These are phyloP conservation scores for Fistularia tabacaria DNA, from an alignment of 2,797 vertebrate genomes.

Conservation along the genomic window DNA sequence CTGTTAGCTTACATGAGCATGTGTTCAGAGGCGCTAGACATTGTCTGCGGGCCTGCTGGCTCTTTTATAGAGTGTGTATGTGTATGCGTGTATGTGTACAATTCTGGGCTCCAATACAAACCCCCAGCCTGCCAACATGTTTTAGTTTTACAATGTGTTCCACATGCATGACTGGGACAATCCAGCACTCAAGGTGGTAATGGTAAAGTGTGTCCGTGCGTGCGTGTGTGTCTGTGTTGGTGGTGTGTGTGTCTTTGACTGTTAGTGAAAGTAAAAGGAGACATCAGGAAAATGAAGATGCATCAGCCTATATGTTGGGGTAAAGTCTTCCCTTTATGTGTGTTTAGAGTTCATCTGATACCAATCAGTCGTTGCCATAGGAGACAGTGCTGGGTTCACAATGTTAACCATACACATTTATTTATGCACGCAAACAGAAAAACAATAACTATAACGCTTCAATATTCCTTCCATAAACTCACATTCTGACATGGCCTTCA, in stretches of 20 bases:
- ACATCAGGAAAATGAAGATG: slow-evolving; percentile 18
- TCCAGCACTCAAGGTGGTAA: slow-evolving; percentile 55
- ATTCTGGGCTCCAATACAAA: slow-evolving; percentile 59
- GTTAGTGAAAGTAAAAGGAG: slow-evolving; percentile 15
- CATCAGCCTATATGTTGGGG: background rate
- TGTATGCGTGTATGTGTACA: slow-evolving; percentile 8
- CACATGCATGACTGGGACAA: slow-evolving; percentile 60
- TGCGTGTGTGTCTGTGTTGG: slow-evolving; percentile 1
- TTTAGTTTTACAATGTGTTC: slow-evolving; percentile 65
- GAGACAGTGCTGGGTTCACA: background rate
- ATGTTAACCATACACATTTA: too few relatives aligned
- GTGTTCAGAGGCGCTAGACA: slow-evolving; percentile 56
- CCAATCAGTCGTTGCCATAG: slow-evolving; percentile 8
- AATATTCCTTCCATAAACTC: slow-evolving; percentile 10
- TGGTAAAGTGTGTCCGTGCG: slow-evolving; percentile 17
- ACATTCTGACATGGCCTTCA: slow-evolving; percentile 3
- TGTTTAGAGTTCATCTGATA: slow-evolving; percentile 14
- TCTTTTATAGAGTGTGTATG: slow-evolving; percentile 44
- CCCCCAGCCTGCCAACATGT: slow-evolving; percentile 56
- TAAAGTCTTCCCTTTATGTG: background rate
- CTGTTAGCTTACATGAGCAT: slow-evolving; percentile 53
- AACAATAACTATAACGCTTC: too few relatives aligned
- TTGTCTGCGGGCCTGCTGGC: slow-evolving; percentile 52
- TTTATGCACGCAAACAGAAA: too few relatives aligned
- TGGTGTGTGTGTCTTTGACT: slow-evolving; percentile 10